Evolutionary conservation across 2,797 vertebrate species (phyloP), one percentile per base, ranked within the genome.

Genomic region (Platyrinchus mystaceus): DNA sequence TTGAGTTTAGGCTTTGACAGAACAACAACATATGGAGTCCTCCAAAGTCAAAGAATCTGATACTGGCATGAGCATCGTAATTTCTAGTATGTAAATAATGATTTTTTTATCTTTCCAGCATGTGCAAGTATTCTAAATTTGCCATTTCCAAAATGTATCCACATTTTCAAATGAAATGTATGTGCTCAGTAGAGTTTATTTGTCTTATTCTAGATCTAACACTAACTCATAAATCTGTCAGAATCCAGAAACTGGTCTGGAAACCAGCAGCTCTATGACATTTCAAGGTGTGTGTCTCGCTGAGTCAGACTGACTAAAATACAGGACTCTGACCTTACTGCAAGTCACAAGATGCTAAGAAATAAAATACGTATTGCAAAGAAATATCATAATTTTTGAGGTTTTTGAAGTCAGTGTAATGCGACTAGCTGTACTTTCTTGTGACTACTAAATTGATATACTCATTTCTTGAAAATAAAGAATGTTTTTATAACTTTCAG

Each of bases 11-110:
- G 4, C 9, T 75, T 37, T 20, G 10, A n/a, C 4, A 13, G 10
- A 66, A 43, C 0, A 6, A 30, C 19, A 36, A 49, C 1, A 0
- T 36, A 12, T 22, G 46, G 10, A 4, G 13, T 78, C 14, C 7
- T 78, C 26, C 14, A 73, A 37, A 53, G 17, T 14, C 41, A 41
- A 75, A 64, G 3, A 39, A 41, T 46, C 14, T 63, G 24, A 43
- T 47, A 56, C 21, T 73, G 44, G 13, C 34, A 27, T 7, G 4
- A 56, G 26, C 16, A 4, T 47, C 9, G 52, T 77, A 3, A 14
- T 37, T 36, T 73, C 12, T n/a, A 30, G 6, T 26, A 52, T 2
- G 2, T 17, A 52, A 76, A 53, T 49, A 68, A 46, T 10, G 2
- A 10, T 5, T 36, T 62, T 73, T 68, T 26, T 16, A 2, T 46